Evolutionary conservation across 1,140 invertebrate genomes (phyloP).

Genomic region (Philotrypesis tridentata): DNA sequence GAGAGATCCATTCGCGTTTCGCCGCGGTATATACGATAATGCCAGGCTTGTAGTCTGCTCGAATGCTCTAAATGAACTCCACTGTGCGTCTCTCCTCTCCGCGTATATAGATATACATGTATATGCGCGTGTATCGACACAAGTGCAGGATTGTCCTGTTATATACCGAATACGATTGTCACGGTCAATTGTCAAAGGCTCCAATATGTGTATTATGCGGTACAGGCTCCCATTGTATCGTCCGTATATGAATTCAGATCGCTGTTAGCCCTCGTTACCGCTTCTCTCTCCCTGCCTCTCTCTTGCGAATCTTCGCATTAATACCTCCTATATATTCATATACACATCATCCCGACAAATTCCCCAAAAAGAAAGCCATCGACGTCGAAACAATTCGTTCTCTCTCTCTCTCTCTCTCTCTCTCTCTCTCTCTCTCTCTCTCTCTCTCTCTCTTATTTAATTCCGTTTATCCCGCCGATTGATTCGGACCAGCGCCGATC

Average conservation of each 20-base stretch:
- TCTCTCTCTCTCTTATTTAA: too few species aligned
- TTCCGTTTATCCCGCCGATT: too few species aligned
- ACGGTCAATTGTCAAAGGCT: neutral
- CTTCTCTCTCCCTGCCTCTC: too few species aligned
- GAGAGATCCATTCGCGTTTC: neutral
- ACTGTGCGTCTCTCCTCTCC: neutral
- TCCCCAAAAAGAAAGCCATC: too few species aligned
- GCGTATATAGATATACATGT: neutral
- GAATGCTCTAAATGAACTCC: neutral
- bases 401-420: too few species aligned
- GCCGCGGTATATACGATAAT: neutral
- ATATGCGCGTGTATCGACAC: too few species aligned
- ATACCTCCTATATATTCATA: neutral
- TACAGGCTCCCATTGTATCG: neutral
- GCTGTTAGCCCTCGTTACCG: neutral
- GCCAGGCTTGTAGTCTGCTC: neutral
- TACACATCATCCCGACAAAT: too few species aligned
- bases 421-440: too few species aligned
- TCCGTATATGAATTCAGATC: neutral
- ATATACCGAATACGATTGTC: neutral
- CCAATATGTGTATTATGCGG: neutral
- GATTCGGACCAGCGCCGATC: too few species aligned
- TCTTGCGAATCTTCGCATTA: neutral
- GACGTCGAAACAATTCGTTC: too few species aligned
- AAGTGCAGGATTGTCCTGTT: neutral